Conservation (phyloP, 2,888 invertebrate genomes). For the Scaptomyza parva region DNA sequence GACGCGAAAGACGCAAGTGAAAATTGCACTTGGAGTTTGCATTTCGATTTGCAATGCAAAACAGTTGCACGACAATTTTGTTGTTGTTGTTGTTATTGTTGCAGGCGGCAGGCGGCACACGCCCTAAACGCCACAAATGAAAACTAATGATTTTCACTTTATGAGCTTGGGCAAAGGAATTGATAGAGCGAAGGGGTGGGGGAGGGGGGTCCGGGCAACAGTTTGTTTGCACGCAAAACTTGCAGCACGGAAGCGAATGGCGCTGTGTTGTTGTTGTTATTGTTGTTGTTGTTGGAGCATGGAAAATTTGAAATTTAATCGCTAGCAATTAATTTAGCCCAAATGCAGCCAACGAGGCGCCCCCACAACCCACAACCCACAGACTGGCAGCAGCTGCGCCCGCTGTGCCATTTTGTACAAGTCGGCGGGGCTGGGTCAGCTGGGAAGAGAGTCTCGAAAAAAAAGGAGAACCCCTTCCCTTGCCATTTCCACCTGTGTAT, state of each 20-base stretch:
- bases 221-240: constrained; percentile 61
- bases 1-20: constrained; percentile 65
- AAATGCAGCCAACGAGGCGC: constrained; percentile 70
- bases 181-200: background rate
- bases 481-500: constrained; percentile 75
- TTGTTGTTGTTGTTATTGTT: constrained; percentile 7
- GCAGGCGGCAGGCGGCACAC: constrained; percentile 53
- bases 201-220: background rate
- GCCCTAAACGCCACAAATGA: constrained; percentile 78
- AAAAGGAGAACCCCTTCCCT: constrained; percentile 26
- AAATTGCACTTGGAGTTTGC: constrained; percentile 64
- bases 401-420: constrained; percentile 60
- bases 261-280: constrained; percentile 22
- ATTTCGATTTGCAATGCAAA: constrained; percentile 77
- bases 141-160: constrained; percentile 79
- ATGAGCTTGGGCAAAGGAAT: constrained; percentile 23
- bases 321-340: constrained; percentile 78
- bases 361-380: too few species aligned
- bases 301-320: constrained; percentile 81
- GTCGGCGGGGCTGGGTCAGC: constrained; percentile 66
- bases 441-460: constrained; percentile 9
- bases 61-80: constrained; percentile 68
- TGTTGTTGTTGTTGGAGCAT: constrained; percentile 51
- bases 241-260: constrained; percentile 74
- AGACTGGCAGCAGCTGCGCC: constrained; percentile 55